These are phyloP conservation scores for Oscheius sp. DNA, from an alignment of 2,888 invertebrate species.

Conservation along the genomic window DNA sequence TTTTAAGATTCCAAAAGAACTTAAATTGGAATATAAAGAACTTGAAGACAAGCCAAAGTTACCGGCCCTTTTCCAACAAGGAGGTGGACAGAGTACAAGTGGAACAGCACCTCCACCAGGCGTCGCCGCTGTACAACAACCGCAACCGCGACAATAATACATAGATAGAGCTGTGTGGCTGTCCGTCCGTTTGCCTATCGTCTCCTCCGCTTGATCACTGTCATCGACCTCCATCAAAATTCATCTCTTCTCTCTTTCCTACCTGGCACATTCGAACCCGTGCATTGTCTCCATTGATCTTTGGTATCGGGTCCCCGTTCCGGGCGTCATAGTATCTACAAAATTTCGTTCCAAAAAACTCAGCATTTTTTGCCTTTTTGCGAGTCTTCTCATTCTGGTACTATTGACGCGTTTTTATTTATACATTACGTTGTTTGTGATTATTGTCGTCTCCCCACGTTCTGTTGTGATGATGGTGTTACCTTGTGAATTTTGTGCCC, in stretches of 20 bases:
- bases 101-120: not conserved
- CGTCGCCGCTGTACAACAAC: not conserved
- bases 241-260: constrained; percentile 25
- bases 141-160: constrained; percentile 28
- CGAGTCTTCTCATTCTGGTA: constrained; percentile 32
- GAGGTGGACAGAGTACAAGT: not conserved
- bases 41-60: constrained; percentile 87
- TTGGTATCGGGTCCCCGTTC: constrained; percentile 33
- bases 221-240: constrained; percentile 6
- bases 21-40: constrained; percentile 98
- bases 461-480: constrained; percentile 18
- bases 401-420: constrained; percentile 29
- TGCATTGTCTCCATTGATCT: constrained; percentile 36
- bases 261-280: constrained; percentile 35
- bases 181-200: constrained; percentile 18
- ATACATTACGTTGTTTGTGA: constrained; percentile 30
- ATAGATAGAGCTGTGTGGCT: constrained; percentile 29
- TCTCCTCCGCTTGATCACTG: constrained; percentile 14
- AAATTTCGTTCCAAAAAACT: constrained; percentile 6
- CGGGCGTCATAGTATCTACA: constrained; percentile 33
- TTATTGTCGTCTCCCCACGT: constrained; percentile 21
- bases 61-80: constrained; percentile 41
- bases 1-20: constrained; percentile 84
- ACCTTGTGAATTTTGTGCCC: not conserved
- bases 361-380: constrained; percentile 33